phyloP scores from a whole-genome alignment of 1,140 invertebrate species.

The Cyclargus thomasi region DNA sequence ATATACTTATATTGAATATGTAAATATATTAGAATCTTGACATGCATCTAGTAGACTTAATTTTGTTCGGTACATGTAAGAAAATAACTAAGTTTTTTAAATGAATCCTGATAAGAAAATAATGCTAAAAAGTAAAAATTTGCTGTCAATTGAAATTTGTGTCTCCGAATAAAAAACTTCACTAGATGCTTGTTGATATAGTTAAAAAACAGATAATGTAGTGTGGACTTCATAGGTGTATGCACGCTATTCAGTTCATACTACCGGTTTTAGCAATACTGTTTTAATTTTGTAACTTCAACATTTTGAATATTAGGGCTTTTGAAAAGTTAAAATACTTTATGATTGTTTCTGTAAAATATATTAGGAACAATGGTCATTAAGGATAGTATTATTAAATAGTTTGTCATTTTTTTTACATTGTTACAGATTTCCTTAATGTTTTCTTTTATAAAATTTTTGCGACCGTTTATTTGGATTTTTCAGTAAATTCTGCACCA shows the following conservation, averaged over 20 bases:
- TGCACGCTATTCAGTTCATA: not conserved
- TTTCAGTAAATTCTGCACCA: too few species aligned
- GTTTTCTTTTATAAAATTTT: too few species aligned
- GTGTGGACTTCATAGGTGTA: not conserved
- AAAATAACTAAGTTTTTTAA: not conserved
- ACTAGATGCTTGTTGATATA: conserved; percentile 10
- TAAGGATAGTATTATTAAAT: too few species aligned
- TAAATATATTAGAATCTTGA: not conserved
- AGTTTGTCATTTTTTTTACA: too few species aligned
- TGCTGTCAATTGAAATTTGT: not conserved
- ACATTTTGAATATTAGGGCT: not conserved
- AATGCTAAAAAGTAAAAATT: too few species aligned
- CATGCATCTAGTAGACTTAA: not conserved
- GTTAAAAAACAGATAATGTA: not conserved
- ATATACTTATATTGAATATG: not conserved
- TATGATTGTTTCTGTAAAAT: too few species aligned
- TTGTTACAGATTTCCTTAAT: too few species aligned
- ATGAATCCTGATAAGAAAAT: too few species aligned
- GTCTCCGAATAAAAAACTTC: not conserved
- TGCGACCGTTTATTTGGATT: too few species aligned
- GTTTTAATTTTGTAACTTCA: not conserved
- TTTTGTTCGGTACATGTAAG: not conserved
- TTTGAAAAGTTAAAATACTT: not conserved
- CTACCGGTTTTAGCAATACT: not conserved
- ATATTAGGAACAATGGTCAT: too few species aligned